phyloP scores from a whole-genome alignment of 2,888 invertebrate species.

The Amphipoea oculea region DNA sequence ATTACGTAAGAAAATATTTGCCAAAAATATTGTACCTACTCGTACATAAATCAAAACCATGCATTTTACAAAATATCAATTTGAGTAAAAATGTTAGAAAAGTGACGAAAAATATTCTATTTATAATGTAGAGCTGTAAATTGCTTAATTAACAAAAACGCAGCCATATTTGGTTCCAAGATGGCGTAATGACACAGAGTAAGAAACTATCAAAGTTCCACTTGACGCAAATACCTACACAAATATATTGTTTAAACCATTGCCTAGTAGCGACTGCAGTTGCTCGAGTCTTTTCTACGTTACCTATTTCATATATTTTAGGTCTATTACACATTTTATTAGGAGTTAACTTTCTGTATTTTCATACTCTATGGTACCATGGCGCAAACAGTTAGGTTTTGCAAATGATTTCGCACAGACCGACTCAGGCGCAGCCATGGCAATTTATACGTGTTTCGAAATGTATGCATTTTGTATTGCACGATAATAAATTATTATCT shows the following conservation, averaged over 20 bases:
- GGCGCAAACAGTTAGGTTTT: constrained; percentile 64
- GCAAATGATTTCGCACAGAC: constrained; percentile 71
- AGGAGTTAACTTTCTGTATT: constrained; percentile 42
- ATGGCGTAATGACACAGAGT: constrained; percentile 33
- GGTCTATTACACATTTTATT: background rate
- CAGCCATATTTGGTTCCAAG: constrained; percentile 49
- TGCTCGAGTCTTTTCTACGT: background rate
- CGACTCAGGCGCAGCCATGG: constrained; percentile 68
- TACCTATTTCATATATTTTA: background rate
- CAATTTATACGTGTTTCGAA: constrained; percentile 71
- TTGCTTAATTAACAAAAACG: constrained; percentile 68
- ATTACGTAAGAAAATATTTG: constrained; percentile 34
- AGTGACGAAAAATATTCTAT: constrained; percentile 51
- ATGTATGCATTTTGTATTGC: constrained; percentile 73
- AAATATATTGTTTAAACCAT: background rate
- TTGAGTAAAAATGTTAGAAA: constrained; percentile 5
- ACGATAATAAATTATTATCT: constrained; percentile 69
- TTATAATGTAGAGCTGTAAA: constrained; percentile 56
- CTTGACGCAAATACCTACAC: background rate
- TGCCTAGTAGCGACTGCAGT: background rate
- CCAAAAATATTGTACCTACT: background rate
- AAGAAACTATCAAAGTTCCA: constrained; percentile 20
- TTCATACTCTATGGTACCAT: constrained; percentile 35
- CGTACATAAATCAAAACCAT: constrained; percentile 9
- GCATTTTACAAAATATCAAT: constrained; percentile 26